Evolutionary conservation across 2,888 invertebrate species (phyloP).

Genomic region (Clepsis dumicolana): DNA sequence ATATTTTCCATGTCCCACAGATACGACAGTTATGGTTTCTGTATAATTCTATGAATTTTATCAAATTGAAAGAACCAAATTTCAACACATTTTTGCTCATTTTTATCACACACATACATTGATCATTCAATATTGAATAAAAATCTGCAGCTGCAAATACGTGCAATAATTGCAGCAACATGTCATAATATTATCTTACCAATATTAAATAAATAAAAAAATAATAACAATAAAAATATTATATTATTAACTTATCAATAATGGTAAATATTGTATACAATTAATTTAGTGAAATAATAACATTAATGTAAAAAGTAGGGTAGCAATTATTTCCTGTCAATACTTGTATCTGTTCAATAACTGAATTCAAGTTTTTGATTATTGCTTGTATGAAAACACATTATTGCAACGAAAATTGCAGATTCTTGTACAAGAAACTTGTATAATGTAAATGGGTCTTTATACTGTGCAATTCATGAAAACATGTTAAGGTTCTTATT

Average conservation of each 20-base stretch:
- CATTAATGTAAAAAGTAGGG: neutral
- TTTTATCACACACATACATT: neutral
- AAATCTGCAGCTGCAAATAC: conserved; percentile 1
- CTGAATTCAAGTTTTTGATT: neutral
- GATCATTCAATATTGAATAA: neutral
- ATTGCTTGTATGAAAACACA: neutral
- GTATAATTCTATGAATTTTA: too few relatives aligned
- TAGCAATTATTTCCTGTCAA: conserved; percentile 1
- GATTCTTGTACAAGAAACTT: conserved; percentile 10
- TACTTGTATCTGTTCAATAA: neutral
- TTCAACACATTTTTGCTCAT: neutral
- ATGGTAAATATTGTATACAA: neutral
- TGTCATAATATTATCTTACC: neutral
- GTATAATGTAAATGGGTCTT: neutral
- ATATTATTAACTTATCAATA: too few relatives aligned
- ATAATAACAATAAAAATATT: too few relatives aligned
- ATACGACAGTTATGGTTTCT: too few relatives aligned
- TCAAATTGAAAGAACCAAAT: too few relatives aligned
- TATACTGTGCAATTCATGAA: too few relatives aligned
- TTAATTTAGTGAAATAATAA: too few relatives aligned
- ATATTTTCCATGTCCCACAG: too few relatives aligned
- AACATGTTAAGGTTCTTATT: too few relatives aligned
- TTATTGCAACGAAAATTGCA: neutral
- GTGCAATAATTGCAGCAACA: conserved; percentile 3
- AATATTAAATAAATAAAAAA: too few relatives aligned